A percentile compares a stretch with the other conserved stretches of the same genome.
Conservation (phyloP, 2,888 invertebrate genomes). For the Chaetogeoica ovagalla region DNA sequence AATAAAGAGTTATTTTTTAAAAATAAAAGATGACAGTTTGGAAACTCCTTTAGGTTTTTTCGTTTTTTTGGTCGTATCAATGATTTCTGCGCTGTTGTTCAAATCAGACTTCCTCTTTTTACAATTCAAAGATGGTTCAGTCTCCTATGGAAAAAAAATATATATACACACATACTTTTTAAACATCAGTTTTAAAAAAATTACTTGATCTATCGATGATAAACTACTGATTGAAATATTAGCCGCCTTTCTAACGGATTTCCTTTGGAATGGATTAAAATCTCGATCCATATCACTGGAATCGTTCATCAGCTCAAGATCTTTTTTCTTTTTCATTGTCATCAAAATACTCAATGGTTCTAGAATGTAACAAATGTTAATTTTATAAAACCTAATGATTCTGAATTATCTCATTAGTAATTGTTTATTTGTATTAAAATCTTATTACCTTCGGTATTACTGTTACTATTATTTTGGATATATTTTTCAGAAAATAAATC, state of each 20-base stretch:
- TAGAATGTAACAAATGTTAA: neutral
- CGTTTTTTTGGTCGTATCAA: constrained; percentile 18
- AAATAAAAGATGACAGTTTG: constrained; percentile 48
- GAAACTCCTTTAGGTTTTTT: constrained; percentile 50
- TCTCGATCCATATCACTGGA: constrained; percentile 34
- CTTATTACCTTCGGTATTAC: constrained; percentile 19
- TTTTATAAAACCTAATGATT: neutral
- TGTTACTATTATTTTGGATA: neutral
- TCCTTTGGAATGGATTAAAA: constrained; percentile 38
- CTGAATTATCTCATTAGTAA: neutral
- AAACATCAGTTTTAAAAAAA: neutral
- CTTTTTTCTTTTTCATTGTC: constrained; percentile 40
- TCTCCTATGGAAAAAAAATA: constrained; percentile 8
- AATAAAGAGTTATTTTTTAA: constrained; percentile 35
- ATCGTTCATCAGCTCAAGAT: constrained; percentile 28
- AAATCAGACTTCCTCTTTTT: constrained; percentile 47
- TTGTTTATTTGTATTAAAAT: neutral
- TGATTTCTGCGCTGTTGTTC: neutral
- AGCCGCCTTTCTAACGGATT: neutral
- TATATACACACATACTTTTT: neutral
- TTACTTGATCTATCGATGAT: constrained; percentile 31
- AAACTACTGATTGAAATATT: constrained; percentile 18
- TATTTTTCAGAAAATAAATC: constrained; percentile 55
- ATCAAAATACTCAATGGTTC: constrained; percentile 31
- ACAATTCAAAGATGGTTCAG: neutral